Evolutionary conservation across 2,113 vertebrate genomes (phyloP).

Genomic region (Tauraco erythrolophus): DNA sequence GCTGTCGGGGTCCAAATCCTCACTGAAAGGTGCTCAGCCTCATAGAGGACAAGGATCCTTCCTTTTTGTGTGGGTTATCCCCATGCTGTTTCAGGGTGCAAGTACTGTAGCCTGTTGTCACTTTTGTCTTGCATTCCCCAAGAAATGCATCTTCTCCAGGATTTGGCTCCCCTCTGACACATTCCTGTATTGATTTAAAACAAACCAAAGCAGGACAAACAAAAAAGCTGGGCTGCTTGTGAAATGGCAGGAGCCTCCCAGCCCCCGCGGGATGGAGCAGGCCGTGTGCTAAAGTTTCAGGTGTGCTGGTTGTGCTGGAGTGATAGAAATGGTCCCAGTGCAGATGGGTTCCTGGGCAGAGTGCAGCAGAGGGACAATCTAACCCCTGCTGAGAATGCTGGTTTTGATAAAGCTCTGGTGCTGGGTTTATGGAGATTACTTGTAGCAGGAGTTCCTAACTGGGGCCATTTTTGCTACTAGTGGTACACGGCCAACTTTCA

Average conservation of each 20-base stretch:
- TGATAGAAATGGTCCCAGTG: background rate
- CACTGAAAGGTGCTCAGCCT: background rate
- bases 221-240: background rate
- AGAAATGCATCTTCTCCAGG: background rate
- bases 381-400: background rate
- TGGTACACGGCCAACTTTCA: background rate
- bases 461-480: background rate
- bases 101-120: background rate
- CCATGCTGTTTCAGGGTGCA: background rate
- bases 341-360: background rate
- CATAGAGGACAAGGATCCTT: background rate
- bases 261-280: background rate
- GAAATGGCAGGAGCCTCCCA: background rate
- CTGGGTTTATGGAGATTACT: background rate
- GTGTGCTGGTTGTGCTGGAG: background rate
- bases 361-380: background rate
- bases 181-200: background rate
- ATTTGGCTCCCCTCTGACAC: background rate
- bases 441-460: background rate
- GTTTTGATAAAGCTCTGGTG: background rate
- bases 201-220: background rate
- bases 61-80: background rate
- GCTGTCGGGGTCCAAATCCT: background rate
- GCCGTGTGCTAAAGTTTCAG: background rate
- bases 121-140: background rate